Conservation (phyloP, 2,113 vertebrate genomes). For the Clarias magur region DNA sequence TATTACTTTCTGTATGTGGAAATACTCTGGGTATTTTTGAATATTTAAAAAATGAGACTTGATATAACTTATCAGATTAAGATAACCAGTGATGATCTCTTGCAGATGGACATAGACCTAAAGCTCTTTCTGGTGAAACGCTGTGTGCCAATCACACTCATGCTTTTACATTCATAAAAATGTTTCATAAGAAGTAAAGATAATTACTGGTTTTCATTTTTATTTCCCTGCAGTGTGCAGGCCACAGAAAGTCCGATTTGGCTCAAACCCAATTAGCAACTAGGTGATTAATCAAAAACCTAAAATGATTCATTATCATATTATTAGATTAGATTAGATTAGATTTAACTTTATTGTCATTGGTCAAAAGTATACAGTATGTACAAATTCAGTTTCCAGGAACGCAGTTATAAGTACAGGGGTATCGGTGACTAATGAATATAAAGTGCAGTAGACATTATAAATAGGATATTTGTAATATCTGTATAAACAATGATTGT, state of each 20-base stretch:
- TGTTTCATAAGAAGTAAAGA: background rate
- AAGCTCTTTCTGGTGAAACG: background rate
- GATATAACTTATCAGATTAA: background rate
- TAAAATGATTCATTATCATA: background rate
- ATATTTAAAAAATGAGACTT: background rate
- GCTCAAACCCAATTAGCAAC: background rate
- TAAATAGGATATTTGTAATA: too few species aligned
- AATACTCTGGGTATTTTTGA: background rate
- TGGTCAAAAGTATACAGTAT: too few species aligned
- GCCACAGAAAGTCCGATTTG: background rate
- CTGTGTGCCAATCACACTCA: too few species aligned
- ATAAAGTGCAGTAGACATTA: too few species aligned
- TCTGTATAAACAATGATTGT: too few species aligned
- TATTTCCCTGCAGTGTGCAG: background rate
- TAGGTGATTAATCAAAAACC: background rate
- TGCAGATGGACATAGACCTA: conserved; percentile 44
- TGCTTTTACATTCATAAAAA: background rate
- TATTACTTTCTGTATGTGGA: background rate
- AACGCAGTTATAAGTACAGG: too few species aligned
- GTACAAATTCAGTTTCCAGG: too few species aligned
- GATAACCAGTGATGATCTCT: conserved; percentile 21
- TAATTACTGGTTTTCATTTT: background rate
- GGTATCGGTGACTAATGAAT: too few species aligned
- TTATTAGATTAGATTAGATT: too few species aligned
- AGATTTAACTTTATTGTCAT: too few species aligned